Base-by-base conservation (phyloP, 2,113 vertebrate genomes). In the Pongo pygmaeus region DNA sequence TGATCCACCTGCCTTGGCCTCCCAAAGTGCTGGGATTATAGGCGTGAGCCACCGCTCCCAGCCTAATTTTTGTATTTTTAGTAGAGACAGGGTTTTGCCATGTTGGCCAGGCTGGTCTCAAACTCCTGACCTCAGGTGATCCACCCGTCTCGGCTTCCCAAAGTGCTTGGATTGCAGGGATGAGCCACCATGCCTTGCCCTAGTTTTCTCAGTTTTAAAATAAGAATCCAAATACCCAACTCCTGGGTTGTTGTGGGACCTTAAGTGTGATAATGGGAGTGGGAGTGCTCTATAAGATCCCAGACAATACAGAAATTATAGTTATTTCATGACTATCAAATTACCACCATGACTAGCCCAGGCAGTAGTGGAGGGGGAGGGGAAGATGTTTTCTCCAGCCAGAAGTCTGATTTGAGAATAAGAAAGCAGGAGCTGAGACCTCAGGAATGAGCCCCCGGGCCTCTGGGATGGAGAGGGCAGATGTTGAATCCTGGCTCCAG, bases 381-480 rank as follows among this genome's bases (percentile, higher is more conserved):
- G 50, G 50, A 5, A 80, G 25, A 64, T 8, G 3, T 91, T 85
- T 94, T 88, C 50, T 97, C 40, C 20, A 77, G 55, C 30, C n/a
- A 61, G 67, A 94, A 95, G 32, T 88, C 38, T 91, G 89, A 94
- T 8, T 81, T 95, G 93, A 93, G 81, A 96, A 77, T 38, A 74
- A 91, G 85, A 80, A 89, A 46, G 40, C 59, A 91, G 79, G 46
- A 91, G 59, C 27, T 67, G 75, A 96, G 57, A 40, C 46, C 81
- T 92, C 32, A 94, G 59, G 67, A 93, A 96, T 72, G 64, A 94
- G 46, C 30, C 35, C 32, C 35, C 43, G 43, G 77, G 75, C 55
- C 50, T 94, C 61, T 87, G 48, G 27, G 61, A 64, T 57, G 27
- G 23, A 38, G 67, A 91, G 23, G 83, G 59, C 46, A 38, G 38